Conservation (phyloP, 2,888 invertebrate species). For the Erebia aethiops region DNA sequence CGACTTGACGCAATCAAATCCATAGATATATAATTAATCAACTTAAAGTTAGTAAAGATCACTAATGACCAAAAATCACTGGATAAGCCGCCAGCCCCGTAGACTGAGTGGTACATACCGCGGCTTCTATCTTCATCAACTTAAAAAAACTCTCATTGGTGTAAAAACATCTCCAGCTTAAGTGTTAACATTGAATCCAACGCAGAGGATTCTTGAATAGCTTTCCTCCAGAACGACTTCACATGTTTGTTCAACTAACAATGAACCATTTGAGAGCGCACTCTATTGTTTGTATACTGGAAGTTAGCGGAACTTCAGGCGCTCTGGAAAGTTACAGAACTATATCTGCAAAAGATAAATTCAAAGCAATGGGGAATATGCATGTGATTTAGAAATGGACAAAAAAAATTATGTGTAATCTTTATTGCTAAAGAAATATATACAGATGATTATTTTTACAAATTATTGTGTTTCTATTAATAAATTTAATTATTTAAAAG, state of each 20-base stretch:
- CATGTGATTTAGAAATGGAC: too few species aligned
- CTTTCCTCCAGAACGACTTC: conserved; percentile 33
- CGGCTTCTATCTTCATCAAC: too few species aligned
- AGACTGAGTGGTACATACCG: too few species aligned
- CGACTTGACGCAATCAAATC: too few species aligned
- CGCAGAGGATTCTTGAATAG: conserved; percentile 16
- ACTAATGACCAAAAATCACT: not conserved
- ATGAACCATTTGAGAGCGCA: conserved; percentile 38
- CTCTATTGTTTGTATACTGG: conserved; percentile 40
- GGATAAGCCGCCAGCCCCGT: not conserved
- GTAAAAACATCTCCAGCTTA: not conserved
- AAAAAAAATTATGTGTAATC: too few species aligned
- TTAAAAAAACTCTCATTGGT: not conserved
- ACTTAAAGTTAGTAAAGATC: too few species aligned
- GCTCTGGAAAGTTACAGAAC: conserved; percentile 33
- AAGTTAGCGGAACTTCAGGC: conserved; percentile 41
- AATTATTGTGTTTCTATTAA: too few species aligned
- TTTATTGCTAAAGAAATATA: too few species aligned
- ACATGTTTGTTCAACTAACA: conserved; percentile 40
- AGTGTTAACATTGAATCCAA: conserved; percentile 20
- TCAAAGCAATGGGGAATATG: too few species aligned
- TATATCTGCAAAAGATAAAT: conserved; percentile 35
- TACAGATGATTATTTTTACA: too few species aligned
- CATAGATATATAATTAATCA: too few species aligned
- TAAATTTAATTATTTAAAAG: too few species aligned